Base-by-base conservation (phyloP, 2,888 invertebrate species). In the Trichopria drosophilae region DNA sequence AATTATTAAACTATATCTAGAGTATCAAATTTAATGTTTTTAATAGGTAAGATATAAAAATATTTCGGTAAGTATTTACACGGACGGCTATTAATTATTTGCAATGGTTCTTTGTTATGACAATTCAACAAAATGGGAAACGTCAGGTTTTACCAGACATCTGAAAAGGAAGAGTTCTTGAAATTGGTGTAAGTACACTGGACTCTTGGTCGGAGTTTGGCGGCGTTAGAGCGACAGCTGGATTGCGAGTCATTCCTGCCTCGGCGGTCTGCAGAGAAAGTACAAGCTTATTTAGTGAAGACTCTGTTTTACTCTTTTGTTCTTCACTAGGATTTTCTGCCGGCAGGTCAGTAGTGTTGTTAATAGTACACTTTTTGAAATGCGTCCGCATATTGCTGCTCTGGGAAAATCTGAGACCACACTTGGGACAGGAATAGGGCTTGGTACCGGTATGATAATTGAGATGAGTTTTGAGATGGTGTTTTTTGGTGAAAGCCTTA, bases 361-460 rank as follows among this genome's bases (percentile, higher is more conserved):
- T 57, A 5, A 64, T 36, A 2, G 60, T 49, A 63, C 90, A 91
- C 71, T 90, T 90, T 74, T 90, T 90, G 66, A 84, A 82, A 69
- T 91, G 90, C 1, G 90, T 91, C 59, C 90, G 80, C 90, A 90
- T 91, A 67, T 91, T 91, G 61, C 89, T 89, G 37, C 89, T 89
- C 73, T 90, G 90, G 0, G 90, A 89, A 71, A 91, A 91, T 9
- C 86, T 82, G 28, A 90, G 80, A 10, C 84, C 84, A 70, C 90
- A 91, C 43, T 80, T 80, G 16, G 82, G 80, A 65, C 86, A 87
- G n/a, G 81, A 78, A 69, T 90, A 90, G 0, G 90, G 90, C 66
- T 90, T 89, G 43, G 86, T 83, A 0, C 90, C 90, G 0, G 89
- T 88, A 72, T 91, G 90, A 69, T 88, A 90, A 73, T 90, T 90